Evolutionary conservation across 2,888 invertebrate genomes (phyloP).

Genomic region (Tetrapedia diversipes): DNA sequence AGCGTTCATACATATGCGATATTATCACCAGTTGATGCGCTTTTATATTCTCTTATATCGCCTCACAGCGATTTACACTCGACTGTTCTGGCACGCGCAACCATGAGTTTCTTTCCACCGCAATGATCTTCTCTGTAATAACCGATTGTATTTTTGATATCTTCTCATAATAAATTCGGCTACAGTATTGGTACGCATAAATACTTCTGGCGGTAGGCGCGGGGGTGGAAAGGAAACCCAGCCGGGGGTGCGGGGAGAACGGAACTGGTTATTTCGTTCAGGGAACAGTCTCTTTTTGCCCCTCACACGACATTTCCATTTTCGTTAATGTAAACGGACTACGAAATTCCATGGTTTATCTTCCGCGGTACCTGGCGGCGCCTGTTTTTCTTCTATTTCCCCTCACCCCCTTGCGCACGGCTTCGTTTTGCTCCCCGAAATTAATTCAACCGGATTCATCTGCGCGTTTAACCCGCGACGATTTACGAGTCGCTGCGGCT

Average conservation of each 20-base stretch:
- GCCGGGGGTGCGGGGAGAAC: neutral
- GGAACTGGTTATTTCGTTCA: conserved; percentile 36
- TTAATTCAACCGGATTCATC: conserved; percentile 55
- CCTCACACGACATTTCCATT: conserved; percentile 49
- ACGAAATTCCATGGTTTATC: conserved; percentile 42
- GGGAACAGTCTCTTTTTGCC: neutral
- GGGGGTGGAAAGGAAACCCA: conserved; percentile 25
- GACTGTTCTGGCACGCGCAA: no score
- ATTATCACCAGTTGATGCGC: no score
- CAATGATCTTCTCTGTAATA: no score
- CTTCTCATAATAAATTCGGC: no score
- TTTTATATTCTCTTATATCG: no score
- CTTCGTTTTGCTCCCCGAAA: conserved; percentile 27
- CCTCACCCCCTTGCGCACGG: neutral
- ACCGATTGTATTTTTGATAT: no score
- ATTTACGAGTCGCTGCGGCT: conserved; percentile 37
- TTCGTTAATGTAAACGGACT: conserved; percentile 49
- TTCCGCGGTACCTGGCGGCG: neutral
- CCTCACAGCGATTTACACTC: no score
- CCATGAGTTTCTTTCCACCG: no score
- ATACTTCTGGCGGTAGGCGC: neutral
- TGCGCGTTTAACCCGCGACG: conserved; percentile 45
- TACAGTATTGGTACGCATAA: no score
- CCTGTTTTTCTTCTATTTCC: conserved; percentile 19
- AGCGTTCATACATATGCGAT: no score